A percentile compares a stretch with the other conserved stretches of the same genome.
Conservation (phyloP, 2,888 invertebrate species). For the Leucophenga montana region DNA sequence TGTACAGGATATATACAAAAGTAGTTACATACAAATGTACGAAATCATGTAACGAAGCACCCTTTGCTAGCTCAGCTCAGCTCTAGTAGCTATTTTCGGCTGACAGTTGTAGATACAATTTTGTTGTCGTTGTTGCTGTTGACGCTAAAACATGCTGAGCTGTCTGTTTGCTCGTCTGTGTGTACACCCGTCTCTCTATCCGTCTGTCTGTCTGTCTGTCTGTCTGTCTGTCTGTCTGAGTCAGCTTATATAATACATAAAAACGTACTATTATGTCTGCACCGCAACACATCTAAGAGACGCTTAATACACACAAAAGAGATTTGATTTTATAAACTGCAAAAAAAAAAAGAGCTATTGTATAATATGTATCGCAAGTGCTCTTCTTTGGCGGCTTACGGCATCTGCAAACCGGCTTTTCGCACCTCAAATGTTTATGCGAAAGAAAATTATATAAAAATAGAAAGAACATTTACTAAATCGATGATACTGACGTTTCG, state of each 20-base stretch:
- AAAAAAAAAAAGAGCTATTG: neutral
- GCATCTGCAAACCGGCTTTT: conserved; percentile 23
- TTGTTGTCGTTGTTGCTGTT: conserved; percentile 22
- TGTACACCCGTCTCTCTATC: too few relatives aligned
- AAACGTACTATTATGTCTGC: conserved; percentile 10
- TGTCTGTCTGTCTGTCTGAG: conserved; percentile 19
- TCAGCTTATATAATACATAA: conserved; percentile 15
- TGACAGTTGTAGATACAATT: conserved; percentile 37
- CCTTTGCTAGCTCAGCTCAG: conserved; percentile 9
- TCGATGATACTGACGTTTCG: neutral
- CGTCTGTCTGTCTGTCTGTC: conserved; percentile 28
- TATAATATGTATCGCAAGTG: neutral
- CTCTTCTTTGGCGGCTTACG: neutral
- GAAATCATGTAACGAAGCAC: conserved; percentile 19
- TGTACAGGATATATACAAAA: neutral
- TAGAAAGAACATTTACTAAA: neutral
- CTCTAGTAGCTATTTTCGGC: neutral
- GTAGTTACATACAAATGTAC: neutral
- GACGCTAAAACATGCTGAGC: neutral
- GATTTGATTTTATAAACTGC: neutral
- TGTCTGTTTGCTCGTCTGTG: conserved; percentile 4
- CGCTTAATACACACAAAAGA: neutral
- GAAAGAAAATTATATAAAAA: conserved; percentile 9
- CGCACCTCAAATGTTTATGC: neutral
- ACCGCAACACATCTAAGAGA: neutral